A percentile compares a stretch with the other conserved stretches of the same genome.
Evolutionary conservation across 2,797 vertebrate genomes (phyloP).

Genomic region (Caiman crocodilus): DNA sequence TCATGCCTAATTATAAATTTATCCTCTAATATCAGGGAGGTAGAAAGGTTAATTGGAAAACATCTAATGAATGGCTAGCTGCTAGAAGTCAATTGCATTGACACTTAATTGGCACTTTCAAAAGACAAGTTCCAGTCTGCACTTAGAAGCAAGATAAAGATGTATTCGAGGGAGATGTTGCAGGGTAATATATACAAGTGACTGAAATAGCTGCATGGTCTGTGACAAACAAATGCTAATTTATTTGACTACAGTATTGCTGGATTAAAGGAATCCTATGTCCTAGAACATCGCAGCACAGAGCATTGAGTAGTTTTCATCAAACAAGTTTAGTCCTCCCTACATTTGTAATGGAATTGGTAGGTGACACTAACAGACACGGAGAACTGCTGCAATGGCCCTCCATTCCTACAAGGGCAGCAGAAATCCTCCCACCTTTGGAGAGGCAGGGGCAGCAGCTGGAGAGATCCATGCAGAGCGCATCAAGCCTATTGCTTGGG

Average conservation of each 20-base stretch:
- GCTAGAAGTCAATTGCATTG: background rate
- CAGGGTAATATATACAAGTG: background rate
- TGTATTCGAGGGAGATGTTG: background rate
- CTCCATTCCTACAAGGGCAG: background rate
- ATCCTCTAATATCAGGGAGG: background rate
- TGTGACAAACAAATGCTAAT: background rate
- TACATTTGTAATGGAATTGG: background rate
- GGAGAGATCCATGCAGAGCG: background rate
- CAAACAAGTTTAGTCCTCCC: background rate
- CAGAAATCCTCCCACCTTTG: fast-evolving
- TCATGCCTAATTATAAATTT: background rate
- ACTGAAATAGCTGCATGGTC: background rate
- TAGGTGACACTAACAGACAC: background rate
- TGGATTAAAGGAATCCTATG: background rate
- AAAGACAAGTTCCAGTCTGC: background rate
- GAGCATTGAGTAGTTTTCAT: background rate
- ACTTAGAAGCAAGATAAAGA: background rate
- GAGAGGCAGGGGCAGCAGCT: fast-evolving
- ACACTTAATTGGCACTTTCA: background rate
- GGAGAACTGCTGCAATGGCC: too few species aligned
- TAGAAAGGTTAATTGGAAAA: constrained; percentile 31
- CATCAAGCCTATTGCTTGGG: too few species aligned
- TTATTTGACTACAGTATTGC: background rate
- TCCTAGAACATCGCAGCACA: background rate
- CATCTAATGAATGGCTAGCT: constrained; percentile 20